A percentile compares a stretch with the other conserved stretches of the same genome.
phyloP scores from a whole-genome alignment of 2,888 invertebrate species.

The Macrosiphum euphorbiae region DNA sequence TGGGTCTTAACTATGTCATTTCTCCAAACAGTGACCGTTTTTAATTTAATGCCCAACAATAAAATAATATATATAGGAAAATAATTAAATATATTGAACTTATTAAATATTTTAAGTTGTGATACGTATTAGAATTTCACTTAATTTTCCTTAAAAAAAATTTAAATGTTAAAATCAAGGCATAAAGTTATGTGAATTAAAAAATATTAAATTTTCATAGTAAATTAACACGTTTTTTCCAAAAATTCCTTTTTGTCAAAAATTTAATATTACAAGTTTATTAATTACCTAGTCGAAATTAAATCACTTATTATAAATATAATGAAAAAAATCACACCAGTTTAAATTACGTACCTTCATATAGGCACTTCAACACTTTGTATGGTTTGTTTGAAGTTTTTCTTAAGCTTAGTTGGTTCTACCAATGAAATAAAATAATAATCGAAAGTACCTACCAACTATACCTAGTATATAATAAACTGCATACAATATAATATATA shows the following conservation, averaged over 20 bases:
- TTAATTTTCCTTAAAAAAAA: background rate
- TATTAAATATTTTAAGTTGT: background rate
- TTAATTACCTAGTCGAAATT: background rate
- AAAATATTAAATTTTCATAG: too few relatives aligned
- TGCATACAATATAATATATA: background rate
- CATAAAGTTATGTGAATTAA: background rate
- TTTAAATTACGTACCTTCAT: background rate
- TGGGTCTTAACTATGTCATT: conserved; percentile 46
- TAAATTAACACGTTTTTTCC: background rate
- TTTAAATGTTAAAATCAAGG: background rate
- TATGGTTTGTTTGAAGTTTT: background rate
- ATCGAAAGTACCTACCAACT: background rate
- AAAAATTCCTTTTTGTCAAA: background rate
- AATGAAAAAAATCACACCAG: background rate
- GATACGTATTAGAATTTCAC: background rate
- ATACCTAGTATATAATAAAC: background rate
- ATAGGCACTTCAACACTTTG: too few relatives aligned
- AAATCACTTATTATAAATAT: background rate
- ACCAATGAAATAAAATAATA: background rate
- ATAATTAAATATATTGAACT: background rate
- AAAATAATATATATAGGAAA: background rate
- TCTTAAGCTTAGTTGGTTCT: background rate
- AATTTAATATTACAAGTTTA: background rate
- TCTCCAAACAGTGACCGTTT: background rate
- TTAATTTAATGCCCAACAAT: background rate